phyloP scores from a whole-genome alignment of 2,113 vertebrate genomes.

The Pelvicachromis taeniatus region DNA sequence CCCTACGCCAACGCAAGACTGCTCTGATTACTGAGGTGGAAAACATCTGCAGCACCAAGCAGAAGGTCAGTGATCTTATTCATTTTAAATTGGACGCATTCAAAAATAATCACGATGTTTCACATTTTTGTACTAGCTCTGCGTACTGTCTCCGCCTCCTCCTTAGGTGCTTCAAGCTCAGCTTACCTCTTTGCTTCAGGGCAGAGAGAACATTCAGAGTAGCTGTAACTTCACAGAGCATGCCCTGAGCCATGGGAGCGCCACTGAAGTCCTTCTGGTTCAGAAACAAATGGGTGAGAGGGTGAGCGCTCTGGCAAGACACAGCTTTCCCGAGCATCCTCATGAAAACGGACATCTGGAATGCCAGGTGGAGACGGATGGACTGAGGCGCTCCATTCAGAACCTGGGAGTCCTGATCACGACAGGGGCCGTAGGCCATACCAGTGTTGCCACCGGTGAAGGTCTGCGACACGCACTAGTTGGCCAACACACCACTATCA shows the following conservation, averaged over 20 bases:
- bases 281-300: slow-evolving; percentile 94
- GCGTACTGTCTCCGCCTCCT: not conserved
- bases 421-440: slow-evolving; percentile 86
- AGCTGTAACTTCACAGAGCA: slow-evolving; percentile 94
- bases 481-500: slow-evolving; percentile 85
- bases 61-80: slow-evolving; percentile 79
- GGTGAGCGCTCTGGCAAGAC: slow-evolving; percentile 81
- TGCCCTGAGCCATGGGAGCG: slow-evolving; percentile 88
- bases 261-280: slow-evolving; percentile 88
- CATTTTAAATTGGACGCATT: not conserved
- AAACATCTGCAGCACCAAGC: slow-evolving; percentile 74
- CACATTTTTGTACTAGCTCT: not conserved
- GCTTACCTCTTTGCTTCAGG: slow-evolving; percentile 85
- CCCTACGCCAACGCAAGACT: slow-evolving; percentile 84
- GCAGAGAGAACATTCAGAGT: slow-evolving; percentile 92
- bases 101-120: rapidly evolving
- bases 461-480: slow-evolving; percentile 89
- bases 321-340: slow-evolving; percentile 84
- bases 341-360: slow-evolving; percentile 92
- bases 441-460: slow-evolving; percentile 91
- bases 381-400: slow-evolving; percentile 87
- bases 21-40: slow-evolving; percentile 81
- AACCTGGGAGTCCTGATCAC: slow-evolving; percentile 90
- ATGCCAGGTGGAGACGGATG: slow-evolving; percentile 88
- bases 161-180: slow-evolving; percentile 87